These are phyloP conservation scores for Leptocoma aspasia DNA, from an alignment of 2,113 vertebrate genomes.

Conservation along the genomic window DNA sequence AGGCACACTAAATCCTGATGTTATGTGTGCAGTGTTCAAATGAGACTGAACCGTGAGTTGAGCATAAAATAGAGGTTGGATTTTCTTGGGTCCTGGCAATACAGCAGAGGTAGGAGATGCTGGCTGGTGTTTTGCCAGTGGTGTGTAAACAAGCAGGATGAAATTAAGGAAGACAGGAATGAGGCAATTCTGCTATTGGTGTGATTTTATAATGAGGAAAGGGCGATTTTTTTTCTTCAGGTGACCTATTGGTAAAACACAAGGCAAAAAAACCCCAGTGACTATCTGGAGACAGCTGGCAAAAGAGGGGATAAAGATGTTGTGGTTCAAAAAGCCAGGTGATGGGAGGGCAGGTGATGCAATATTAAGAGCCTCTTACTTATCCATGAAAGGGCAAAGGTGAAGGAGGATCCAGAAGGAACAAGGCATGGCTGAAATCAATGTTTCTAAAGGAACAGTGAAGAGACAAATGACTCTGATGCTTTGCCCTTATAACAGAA, in stretches of 20 bases:
- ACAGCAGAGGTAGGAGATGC: neutral
- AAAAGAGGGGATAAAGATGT: neutral
- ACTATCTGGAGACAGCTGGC: neutral
- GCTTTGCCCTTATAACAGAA: neutral
- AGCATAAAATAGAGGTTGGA: neutral
- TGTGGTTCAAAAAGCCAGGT: neutral
- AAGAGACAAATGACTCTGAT: neutral
- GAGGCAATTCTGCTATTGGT: neutral
- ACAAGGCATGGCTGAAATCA: neutral
- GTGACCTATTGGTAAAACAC: neutral
- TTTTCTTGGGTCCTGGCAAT: neutral
- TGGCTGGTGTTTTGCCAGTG: neutral
- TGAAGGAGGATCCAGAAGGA: neutral
- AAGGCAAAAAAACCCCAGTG: neutral
- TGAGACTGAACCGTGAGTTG: fast-evolving
- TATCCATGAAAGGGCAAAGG: neutral
- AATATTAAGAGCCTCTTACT: neutral
- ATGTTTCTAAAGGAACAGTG: neutral
- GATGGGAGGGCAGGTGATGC: neutral
- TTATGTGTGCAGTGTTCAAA: neutral
- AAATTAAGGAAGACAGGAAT: neutral
- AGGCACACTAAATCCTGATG: neutral
- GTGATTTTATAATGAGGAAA: neutral
- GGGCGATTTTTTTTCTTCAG: neutral
- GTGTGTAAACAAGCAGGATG: neutral